phyloP scores from a whole-genome alignment of 2,888 invertebrate species.

The Drosophila mettleri region DNA sequence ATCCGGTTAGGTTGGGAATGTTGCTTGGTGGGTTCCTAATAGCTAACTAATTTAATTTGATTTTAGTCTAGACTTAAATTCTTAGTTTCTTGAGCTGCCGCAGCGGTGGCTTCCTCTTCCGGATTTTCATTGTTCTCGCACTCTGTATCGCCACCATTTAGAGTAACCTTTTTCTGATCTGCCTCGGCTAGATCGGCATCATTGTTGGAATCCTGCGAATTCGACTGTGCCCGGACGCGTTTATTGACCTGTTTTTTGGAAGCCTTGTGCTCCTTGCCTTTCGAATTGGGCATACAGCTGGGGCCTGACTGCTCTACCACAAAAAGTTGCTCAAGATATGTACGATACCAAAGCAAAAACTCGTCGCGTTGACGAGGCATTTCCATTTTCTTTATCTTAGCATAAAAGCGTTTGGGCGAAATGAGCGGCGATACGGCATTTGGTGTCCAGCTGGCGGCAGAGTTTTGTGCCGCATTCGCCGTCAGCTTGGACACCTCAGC shows the following conservation, averaged over 20 bases:
- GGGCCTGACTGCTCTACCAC: conserved; percentile 59
- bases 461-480: conserved; percentile 81
- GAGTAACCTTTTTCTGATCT: conserved; percentile 89
- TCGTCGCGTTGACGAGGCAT: conserved; percentile 82
- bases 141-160: conserved; percentile 63
- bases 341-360: conserved; percentile 82
- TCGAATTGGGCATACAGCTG: conserved; percentile 20
- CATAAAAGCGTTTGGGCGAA: conserved; percentile 83
- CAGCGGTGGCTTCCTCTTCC: conserved; percentile 69
- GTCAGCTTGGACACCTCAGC: conserved; percentile 83
- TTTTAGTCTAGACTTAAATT: conserved; percentile 51
- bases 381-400: conserved; percentile 81
- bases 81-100: conserved; percentile 34
- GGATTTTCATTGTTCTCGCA: conserved; percentile 84
- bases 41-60: conserved; percentile 25
- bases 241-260: conserved; percentile 46
- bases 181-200: conserved; percentile 92
- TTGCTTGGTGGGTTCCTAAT: conserved; percentile 28
- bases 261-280: conserved; percentile 22
- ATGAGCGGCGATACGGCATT: conserved; percentile 64
- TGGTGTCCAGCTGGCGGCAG: conserved; percentile 61
- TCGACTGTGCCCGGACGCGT: conserved; percentile 61
- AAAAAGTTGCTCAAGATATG: conserved; percentile 81
- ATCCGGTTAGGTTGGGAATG: conserved; percentile 48
- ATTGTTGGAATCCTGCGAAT: conserved; percentile 74